phyloP scores from a whole-genome alignment of 1,140 invertebrate species.

The Pinna nobilis region DNA sequence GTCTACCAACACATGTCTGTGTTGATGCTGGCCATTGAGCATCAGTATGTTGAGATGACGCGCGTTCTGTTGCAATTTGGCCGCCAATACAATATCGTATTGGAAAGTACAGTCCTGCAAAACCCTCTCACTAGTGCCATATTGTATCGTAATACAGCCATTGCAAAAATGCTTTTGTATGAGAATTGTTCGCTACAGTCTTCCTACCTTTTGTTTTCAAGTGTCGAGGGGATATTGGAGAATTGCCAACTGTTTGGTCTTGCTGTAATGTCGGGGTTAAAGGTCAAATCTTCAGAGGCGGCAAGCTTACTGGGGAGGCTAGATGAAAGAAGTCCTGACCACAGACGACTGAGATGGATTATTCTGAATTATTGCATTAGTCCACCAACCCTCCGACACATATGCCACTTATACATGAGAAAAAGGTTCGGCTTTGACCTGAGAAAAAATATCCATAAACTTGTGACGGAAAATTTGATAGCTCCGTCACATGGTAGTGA shows the following conservation, averaged over 20 bases:
- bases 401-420: background rate
- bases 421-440: slow-evolving; percentile 11
- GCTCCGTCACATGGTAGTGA: slow-evolving; percentile 8
- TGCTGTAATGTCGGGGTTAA: background rate
- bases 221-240: background rate
- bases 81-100: background rate
- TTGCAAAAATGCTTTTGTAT: slow-evolving; percentile 22
- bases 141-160: background rate
- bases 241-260: slow-evolving; percentile 10
- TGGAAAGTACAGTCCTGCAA: background rate
- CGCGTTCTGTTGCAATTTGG: background rate
- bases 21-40: too few relatives aligned
- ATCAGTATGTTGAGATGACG: slow-evolving; percentile 10
- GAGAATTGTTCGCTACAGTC: slow-evolving; percentile 19
- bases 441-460: background rate
- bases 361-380: background rate
- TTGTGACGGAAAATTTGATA: slow-evolving; percentile 1
- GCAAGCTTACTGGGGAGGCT: slow-evolving; percentile 3
- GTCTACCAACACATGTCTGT: slow-evolving; percentile 17
- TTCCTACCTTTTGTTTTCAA: slow-evolving; percentile 1
- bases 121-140: slow-evolving; percentile 11
- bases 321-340: background rate
- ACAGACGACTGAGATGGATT: background rate
- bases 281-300: background rate
- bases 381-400: background rate